These are phyloP conservation scores for Otolemur crassicaudatus DNA, from an alignment of 2,797 vertebrate species.

Conservation along the genomic window DNA sequence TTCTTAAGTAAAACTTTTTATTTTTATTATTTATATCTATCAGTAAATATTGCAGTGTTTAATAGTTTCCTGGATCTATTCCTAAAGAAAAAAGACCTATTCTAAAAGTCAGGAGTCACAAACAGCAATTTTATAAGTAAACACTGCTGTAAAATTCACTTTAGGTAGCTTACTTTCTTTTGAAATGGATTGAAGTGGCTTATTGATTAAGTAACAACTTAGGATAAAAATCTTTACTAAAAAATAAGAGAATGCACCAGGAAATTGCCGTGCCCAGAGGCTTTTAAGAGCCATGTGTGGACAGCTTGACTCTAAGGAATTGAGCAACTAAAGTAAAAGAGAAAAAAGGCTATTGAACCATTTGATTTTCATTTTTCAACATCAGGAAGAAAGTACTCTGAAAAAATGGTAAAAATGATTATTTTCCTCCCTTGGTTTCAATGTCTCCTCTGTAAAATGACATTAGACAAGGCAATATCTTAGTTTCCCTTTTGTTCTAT, in stretches of 20 bases:
- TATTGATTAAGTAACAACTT: conserved; percentile 14
- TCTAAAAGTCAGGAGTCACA: neutral
- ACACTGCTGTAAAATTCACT: neutral
- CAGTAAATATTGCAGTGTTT: neutral
- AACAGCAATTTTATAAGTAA: neutral
- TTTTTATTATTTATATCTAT: neutral
- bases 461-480: neutral
- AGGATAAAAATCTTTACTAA: neutral
- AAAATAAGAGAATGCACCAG: neutral
- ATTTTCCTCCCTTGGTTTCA: conserved; percentile 1
- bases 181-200: neutral
- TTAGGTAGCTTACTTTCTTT: neutral
- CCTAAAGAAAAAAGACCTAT: neutral
- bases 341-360: neutral
- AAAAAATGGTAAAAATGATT: neutral
- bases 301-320: neutral
- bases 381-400: neutral
- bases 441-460: neutral
- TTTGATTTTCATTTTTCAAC: neutral
- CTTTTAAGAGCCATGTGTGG: neutral
- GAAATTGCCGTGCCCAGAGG: neutral
- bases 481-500: neutral
- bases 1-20: neutral
- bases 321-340: conserved; percentile 8
- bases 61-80: neutral